Evolutionary conservation across 53 echinoderm and acorn worm species (phyloP).

Genomic region (Echinarachnius parma): DNA sequence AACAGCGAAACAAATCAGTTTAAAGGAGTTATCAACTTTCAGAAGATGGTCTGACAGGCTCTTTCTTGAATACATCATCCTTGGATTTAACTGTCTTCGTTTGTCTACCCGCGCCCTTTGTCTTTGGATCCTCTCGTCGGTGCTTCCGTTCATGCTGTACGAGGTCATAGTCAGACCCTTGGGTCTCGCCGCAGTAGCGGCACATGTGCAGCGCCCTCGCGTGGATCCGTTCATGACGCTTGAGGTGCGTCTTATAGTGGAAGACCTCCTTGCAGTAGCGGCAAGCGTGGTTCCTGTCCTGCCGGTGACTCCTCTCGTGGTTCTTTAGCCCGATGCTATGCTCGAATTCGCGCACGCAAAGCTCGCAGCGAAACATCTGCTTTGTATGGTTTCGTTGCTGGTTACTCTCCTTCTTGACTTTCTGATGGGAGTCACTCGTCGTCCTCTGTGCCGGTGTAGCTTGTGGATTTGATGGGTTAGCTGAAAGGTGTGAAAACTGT

Average conservation of each 20-base stretch:
- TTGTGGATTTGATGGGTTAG: background rate
- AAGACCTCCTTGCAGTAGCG: constrained; percentile 70
- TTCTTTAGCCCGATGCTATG: constrained; percentile 83
- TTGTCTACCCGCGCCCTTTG: too few relatives aligned
- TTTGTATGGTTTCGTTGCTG: background rate
- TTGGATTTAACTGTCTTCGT: too few relatives aligned
- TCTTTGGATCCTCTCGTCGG: too few relatives aligned
- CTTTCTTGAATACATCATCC: too few relatives aligned
- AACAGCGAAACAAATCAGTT: too few relatives aligned
- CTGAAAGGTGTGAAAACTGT: background rate
- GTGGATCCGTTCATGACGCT: constrained; percentile 69
- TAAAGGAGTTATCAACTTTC: too few relatives aligned
- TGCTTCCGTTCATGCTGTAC: constrained; percentile 92
- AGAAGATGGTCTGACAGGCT: too few relatives aligned
- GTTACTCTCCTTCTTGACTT: background rate
- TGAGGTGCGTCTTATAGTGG: constrained; percentile 78
- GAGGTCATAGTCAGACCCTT: constrained; percentile 77
- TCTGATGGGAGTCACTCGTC: background rate
- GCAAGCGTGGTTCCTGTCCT: constrained; percentile 58
- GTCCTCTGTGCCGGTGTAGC: background rate
- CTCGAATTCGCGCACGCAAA: constrained; percentile 63
- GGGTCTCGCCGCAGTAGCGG: constrained; percentile 60
- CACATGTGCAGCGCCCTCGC: constrained; percentile 77
- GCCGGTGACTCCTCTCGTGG: constrained; percentile 75
- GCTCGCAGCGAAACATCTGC: constrained; percentile 39